Percentiles rank a stretch among this genome's conserved stretches.
Evolutionary conservation across 2,113 vertebrate species (phyloP).

Genomic region (Anser cygnoides): DNA sequence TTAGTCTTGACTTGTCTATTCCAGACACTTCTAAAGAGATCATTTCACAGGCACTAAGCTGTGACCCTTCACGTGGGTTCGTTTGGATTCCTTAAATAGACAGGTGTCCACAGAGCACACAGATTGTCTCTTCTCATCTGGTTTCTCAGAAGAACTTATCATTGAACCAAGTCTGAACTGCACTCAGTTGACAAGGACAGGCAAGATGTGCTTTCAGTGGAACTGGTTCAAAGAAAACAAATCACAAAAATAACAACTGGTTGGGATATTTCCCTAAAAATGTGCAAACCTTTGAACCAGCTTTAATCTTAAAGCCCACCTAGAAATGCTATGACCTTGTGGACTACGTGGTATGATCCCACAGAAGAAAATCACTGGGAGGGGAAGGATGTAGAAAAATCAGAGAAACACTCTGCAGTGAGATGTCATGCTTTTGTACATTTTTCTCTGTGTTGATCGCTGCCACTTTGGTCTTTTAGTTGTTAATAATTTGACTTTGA

Average conservation of each 20-base stretch:
- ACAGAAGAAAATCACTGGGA: neutral
- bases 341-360: rapidly evolving
- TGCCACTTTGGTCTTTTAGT: neutral
- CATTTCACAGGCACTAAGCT: neutral
- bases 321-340: neutral
- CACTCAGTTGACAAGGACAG: neutral
- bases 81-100: neutral
- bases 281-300: neutral
- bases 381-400: neutral
- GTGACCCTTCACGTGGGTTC: constrained; percentile 47
- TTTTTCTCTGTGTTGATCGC: neutral
- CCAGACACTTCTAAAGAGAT: neutral
- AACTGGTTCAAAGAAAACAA: neutral
- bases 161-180: neutral
- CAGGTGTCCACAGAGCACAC: neutral
- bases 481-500: neutral
- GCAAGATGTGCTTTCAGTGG: neutral
- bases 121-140: neutral
- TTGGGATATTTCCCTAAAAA: neutral
- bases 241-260: neutral
- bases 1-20: constrained; percentile 36
- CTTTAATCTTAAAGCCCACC: neutral
- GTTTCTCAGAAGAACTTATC: neutral
- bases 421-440: neutral
- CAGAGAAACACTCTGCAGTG: neutral